These are phyloP conservation scores for Seira musarum DNA, from an alignment of 2,888 invertebrate genomes.

Conservation along the genomic window DNA sequence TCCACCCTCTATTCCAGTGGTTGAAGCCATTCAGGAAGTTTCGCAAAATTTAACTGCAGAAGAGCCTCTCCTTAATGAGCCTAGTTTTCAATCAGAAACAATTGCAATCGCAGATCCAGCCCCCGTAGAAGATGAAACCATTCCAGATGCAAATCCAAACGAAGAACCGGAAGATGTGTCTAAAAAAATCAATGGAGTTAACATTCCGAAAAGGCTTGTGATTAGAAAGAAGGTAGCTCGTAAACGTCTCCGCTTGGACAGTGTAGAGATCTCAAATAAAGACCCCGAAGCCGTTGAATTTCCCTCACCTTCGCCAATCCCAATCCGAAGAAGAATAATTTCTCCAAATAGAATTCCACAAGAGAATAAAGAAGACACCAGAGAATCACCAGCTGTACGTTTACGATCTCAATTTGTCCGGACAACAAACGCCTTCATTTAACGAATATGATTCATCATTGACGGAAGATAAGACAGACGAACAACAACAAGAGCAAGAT, in stretches of 20 bases:
- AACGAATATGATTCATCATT: not conserved
- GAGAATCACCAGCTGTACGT: not conserved
- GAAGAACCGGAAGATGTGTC: slow-evolving; percentile 13
- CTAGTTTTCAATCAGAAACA: slow-evolving; percentile 42
- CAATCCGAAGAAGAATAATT: slow-evolving; percentile 21
- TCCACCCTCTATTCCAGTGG: not conserved
- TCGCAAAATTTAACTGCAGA: slow-evolving; percentile 1
- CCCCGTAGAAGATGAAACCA: not conserved
- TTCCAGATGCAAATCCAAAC: no score
- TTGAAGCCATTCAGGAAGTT: not conserved
- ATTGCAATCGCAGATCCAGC: slow-evolving; percentile 24
- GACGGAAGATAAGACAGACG: no score
- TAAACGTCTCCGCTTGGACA: slow-evolving; percentile 44
- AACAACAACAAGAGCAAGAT: not conserved
- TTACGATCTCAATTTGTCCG: not conserved
- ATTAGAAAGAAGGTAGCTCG: slow-evolving; percentile 44
- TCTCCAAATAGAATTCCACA: slow-evolving; percentile 40
- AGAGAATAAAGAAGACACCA: slow-evolving; percentile 10
- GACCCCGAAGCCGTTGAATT: not conserved
- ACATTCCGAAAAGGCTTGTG: slow-evolving; percentile 35
- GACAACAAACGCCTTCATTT: not conserved
- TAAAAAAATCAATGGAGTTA: slow-evolving; percentile 29
- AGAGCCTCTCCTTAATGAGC: slow-evolving; percentile 41
- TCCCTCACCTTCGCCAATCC: not conserved
- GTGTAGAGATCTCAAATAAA: not conserved